Evolutionary conservation across 2,113 vertebrate species (phyloP), one percentile per base, ranked within the genome.

Genomic region (Ceyx margarethae): DNA sequence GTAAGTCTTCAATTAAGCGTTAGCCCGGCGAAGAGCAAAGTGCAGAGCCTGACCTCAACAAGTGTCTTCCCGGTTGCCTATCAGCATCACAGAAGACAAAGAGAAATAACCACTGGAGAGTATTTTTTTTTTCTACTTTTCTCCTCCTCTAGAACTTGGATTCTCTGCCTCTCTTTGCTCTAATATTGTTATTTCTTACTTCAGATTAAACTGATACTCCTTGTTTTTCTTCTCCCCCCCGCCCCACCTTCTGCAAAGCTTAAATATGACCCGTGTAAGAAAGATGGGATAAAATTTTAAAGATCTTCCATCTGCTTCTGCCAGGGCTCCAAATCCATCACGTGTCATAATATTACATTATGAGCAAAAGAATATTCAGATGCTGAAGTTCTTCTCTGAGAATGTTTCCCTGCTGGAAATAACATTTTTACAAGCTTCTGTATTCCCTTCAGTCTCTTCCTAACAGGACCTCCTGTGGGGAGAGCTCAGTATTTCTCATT

Each of bases 401-500:
- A 94, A 88, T 85, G 80, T 90, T 93, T 93, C 87, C 48, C 95
- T 93, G 88, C 75, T 90, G 91, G 95, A 94, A 96, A 90, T 90
- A 94, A 96, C 86, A 58, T 93, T 94, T 96, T 95, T 94, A 95
- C 93, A 95, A 91, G 85, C 94, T 95, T 96, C 91, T 96, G 90
- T 94, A 69, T 82, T 96, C 69, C 43, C 73, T 90, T 83, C 57
- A 81, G 65, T 53, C 65, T 94, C 81, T 93, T 91, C 82, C 77
- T 90, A 95, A 93, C 84, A 95, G 91, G 93, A 90, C 89, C 85
- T 93, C 92, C 92, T 95, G 85, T 58, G 45, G 92, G 71, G 92
- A 95, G 21, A 84, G 56, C 85, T 94, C 14, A 2, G 67, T 79
- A 76, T 87, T 94, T 94, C 86, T 95, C 92, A 85, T 95, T 93